Percentiles rank a stretch among this genome's conserved stretches.
These are phyloP conservation scores for Dipodomys ordii DNA, from an alignment of 2,113 vertebrate genomes.

Conservation along the genomic window DNA sequence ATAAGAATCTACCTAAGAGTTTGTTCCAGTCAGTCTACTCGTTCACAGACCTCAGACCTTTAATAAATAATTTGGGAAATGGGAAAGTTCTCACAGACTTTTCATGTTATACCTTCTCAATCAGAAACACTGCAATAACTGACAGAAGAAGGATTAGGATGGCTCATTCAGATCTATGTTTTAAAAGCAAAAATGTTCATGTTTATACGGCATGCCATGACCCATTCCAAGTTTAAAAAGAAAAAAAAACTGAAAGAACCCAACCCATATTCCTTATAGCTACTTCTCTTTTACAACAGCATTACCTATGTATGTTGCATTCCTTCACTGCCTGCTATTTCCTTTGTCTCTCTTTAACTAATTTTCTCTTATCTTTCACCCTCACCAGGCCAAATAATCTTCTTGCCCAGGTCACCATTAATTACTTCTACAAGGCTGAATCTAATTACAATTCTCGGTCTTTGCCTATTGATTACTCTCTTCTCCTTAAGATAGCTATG, in stretches of 20 bases:
- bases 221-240: not conserved
- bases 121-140: not conserved
- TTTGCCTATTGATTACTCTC: not conserved
- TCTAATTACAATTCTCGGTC: not conserved
- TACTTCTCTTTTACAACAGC: not conserved
- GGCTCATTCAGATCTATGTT: not conserved
- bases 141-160: not conserved
- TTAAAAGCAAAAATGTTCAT: not conserved
- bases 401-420: too few species aligned
- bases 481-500: not conserved
- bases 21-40: not conserved
- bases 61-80: not conserved
- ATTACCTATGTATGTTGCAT: too few species aligned
- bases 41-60: not conserved
- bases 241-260: not conserved
- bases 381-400: too few species aligned
- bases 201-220: not conserved
- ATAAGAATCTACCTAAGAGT: not conserved
- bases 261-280: not conserved
- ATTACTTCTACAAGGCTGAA: too few species aligned
- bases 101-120: not conserved
- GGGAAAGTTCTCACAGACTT: not conserved
- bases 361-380: too few species aligned
- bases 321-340: not conserved
- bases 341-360: not conserved